Evolutionary conservation across 2,888 invertebrate genomes (phyloP), one percentile per base, ranked within the genome.

Genomic region (Caenorhabditis becei): DNA sequence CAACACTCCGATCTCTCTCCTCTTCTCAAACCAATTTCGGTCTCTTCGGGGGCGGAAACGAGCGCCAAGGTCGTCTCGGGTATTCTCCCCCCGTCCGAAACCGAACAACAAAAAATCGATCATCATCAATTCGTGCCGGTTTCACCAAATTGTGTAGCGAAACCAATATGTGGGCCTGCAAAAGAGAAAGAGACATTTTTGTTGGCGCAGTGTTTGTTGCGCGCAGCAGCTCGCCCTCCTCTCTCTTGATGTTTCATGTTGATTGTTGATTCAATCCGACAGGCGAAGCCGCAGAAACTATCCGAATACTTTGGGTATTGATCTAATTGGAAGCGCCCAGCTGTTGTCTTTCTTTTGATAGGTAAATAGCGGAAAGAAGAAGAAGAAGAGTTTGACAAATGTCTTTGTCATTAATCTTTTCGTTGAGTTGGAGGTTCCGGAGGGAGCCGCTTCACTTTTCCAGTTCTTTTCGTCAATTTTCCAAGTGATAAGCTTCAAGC

Each of bases 81-180:
- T 44, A 49, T 44, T 47, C 53, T 54, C 58, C 51, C 61, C 63
- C 54, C 47, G 44, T 66, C 49, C 54, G 37, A 20, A 78, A 66
- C 78, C 63, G 74, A 66, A 74, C 74, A 74, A 74, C 74, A 74
- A 74, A 74, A 74, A 74, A 74, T 74, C 74, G 74, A 74, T 23
- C 71, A 37, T 49, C 61, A 18, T 37, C 59, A 24, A 44, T 23
- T 35, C 37, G 51, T 32, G 5, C 32, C 28, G 26, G 62, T 35
- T 69, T 69, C 47, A 23, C 24, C 26, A 32, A 53, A 63, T 63
- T 63, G 71, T 56, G 65, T 47, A 2, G 56, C 26, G 75, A 77
- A 67, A 67, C 75, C 67, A 67, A 66, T 75, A 66, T 66, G 18
- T 49, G 26, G 51, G 61, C 35, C 56, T 37, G 44, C 44, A 37